phyloP scores from a whole-genome alignment of 2,113 vertebrate genomes.

The Chloropsis cyanopogon region DNA sequence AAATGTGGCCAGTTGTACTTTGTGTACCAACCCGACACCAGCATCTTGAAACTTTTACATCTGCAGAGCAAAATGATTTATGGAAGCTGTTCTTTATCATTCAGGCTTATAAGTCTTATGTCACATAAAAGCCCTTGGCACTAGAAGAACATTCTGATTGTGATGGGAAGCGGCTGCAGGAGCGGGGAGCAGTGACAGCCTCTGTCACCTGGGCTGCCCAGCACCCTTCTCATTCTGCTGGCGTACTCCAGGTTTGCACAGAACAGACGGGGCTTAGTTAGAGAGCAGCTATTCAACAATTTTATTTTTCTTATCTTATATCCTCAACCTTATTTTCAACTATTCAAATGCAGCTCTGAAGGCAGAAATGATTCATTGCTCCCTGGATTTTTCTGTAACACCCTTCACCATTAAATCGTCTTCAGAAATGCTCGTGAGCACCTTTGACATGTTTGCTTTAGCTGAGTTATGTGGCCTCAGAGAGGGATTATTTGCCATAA shows the following conservation, averaged over 20 bases:
- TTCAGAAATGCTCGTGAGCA: neutral
- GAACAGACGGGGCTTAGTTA: neutral
- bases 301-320: slow-evolving; percentile 10
- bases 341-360: neutral
- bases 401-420: neutral
- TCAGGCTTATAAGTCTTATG: neutral
- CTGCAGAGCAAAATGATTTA: slow-evolving; percentile 36
- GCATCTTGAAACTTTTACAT: neutral
- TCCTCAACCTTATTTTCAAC: neutral
- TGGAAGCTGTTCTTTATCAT: slow-evolving; percentile 19
- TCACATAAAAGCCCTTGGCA: neutral
- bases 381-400: neutral
- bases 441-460: neutral
- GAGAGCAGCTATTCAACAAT: neutral
- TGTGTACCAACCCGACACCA: neutral
- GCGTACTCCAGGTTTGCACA: neutral
- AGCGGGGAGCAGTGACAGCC: neutral
- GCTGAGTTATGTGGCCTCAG: neutral
- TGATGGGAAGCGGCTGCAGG: neutral
- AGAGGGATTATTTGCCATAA: neutral
- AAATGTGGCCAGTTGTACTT: neutral
- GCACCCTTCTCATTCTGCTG: neutral
- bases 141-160: neutral
- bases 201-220: neutral
- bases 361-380: slow-evolving; percentile 23